Percentiles rank a stretch among this genome's conserved stretches.
These are phyloP conservation scores for Triplophysa rosa DNA, from an alignment of 2,113 vertebrate species.

Conservation along the genomic window DNA sequence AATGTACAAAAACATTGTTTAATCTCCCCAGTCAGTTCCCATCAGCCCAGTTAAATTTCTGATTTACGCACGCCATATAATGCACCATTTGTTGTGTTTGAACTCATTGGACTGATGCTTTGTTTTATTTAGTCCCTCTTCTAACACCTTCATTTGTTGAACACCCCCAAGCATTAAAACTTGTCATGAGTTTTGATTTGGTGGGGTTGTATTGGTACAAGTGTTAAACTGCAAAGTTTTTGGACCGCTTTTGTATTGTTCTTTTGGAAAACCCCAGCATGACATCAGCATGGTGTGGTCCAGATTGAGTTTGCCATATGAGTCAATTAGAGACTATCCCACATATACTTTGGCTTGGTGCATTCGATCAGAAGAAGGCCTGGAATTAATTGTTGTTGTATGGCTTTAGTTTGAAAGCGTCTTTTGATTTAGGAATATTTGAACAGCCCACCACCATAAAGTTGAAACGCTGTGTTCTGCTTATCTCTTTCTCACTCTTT, in stretches of 20 bases:
- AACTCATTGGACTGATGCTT: not conserved
- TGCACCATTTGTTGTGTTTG: not conserved
- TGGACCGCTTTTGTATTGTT: constrained; percentile 25
- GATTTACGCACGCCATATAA: not conserved
- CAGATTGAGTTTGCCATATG: constrained; percentile 35
- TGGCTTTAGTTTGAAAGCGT: constrained; percentile 38
- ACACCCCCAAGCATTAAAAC: constrained; percentile 19
- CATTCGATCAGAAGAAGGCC: constrained; percentile 34
- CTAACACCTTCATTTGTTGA: constrained; percentile 23
- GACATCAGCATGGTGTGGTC: constrained; percentile 43
- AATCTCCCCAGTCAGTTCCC: not conserved
- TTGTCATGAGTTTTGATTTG: constrained; percentile 31
- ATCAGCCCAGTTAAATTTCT: not conserved
- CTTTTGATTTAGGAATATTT: constrained; percentile 38
- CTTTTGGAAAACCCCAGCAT: constrained; percentile 40
- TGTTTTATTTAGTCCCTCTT: constrained; percentile 10
- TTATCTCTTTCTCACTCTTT: constrained; percentile 17
- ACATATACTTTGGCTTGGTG: constrained; percentile 29
- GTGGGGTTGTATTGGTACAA: constrained; percentile 38
- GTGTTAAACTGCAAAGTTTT: constrained; percentile 9
- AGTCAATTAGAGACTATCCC: constrained; percentile 37
- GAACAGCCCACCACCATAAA: constrained; percentile 27
- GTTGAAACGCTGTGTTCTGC: constrained; percentile 9
- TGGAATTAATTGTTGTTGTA: constrained; percentile 43
- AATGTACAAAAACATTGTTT: no score